phyloP scores from a whole-genome alignment of 2,888 invertebrate genomes.

The Homarus gammarus region DNA sequence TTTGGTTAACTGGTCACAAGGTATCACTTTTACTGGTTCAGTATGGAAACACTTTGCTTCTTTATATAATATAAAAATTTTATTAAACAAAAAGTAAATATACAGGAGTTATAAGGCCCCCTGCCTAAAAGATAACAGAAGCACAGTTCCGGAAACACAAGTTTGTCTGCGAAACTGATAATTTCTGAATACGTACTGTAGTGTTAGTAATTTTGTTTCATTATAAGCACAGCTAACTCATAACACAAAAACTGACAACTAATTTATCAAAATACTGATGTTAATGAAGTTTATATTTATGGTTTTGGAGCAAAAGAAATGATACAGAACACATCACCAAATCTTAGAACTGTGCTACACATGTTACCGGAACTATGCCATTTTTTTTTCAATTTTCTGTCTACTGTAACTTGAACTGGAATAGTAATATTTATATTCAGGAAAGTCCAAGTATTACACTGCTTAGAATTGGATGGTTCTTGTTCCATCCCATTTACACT shows the following conservation, averaged over 20 bases:
- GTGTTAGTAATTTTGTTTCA: too few relatives aligned
- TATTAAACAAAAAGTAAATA: slow-evolving; percentile 62
- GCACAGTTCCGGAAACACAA: slow-evolving; percentile 16
- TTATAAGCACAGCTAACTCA: too few relatives aligned
- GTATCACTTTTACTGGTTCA: not conserved
- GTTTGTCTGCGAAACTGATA: too few relatives aligned
- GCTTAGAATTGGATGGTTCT: not conserved
- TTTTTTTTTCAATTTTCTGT: not conserved
- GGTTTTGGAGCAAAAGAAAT: too few relatives aligned
- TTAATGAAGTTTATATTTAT: too few relatives aligned
- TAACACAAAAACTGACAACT: too few relatives aligned
- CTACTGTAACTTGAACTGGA: slow-evolving; percentile 3
- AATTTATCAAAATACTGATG: too few relatives aligned
- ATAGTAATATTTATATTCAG: not conserved
- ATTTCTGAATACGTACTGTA: too few relatives aligned
- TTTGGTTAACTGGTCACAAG: not conserved
- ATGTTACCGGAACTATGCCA: not conserved
- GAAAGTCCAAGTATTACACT: slow-evolving; percentile 18
- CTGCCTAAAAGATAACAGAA: slow-evolving; percentile 31
- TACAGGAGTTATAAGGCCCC: slow-evolving; percentile 57
- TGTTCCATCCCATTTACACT: not conserved
- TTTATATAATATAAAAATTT: slow-evolving; percentile 64
- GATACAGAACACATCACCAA: too few relatives aligned
- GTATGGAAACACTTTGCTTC: slow-evolving; percentile 27
- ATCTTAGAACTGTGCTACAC: not conserved